Base-by-base conservation (phyloP, 2,888 invertebrate genomes). In the Clusia tigrina region DNA sequence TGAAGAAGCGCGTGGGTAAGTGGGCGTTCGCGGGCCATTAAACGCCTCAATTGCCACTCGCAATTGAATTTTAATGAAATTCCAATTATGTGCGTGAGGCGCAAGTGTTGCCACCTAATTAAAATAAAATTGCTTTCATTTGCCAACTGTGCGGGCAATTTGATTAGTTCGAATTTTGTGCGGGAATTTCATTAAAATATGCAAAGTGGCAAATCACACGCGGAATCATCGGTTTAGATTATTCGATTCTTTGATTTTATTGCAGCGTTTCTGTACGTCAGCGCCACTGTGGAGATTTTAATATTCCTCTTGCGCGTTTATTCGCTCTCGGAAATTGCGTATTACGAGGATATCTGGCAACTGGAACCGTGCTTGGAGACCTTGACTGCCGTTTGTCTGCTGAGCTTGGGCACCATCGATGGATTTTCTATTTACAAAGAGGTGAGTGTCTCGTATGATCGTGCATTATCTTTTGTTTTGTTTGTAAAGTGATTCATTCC, bases 341-440 rank as follows among this genome's bases (percentile, higher is more conserved):
- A 78, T 58, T 72, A 75, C 57, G 71, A 78, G 55, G 73, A 74
- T 52, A 37, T 78, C 20, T 69, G 74, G 46, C 78, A 82, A 67
- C 67, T 82, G 63, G 83, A 82, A 65, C 68, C 77, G 2, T 72
- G 77, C 37, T 66, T 82, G 25, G 71, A 76, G 58, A 58, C 61
- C 17, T 58, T 64, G 18, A 67, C 71, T 2, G 72, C 70, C 9
- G 15, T 73, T 12, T 72, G 74, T 63, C 67, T 80, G 58, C 66
- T 76, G 54, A 55, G 60, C 3, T 62, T 82, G 70, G 73, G 74
- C 23, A 54, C 62, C 17, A 65, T 77, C 58, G 83, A 82, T 68
- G 81, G 76, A 2, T 78, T 73, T 60, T 78, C 83, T 5, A 74
- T 83, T 56, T 83, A 83, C 58, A 82, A 80, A 66, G 81, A 83